Evolutionary conservation across 1,140 invertebrate species (phyloP).

Genomic region (Polyergus mexicanus): DNA sequence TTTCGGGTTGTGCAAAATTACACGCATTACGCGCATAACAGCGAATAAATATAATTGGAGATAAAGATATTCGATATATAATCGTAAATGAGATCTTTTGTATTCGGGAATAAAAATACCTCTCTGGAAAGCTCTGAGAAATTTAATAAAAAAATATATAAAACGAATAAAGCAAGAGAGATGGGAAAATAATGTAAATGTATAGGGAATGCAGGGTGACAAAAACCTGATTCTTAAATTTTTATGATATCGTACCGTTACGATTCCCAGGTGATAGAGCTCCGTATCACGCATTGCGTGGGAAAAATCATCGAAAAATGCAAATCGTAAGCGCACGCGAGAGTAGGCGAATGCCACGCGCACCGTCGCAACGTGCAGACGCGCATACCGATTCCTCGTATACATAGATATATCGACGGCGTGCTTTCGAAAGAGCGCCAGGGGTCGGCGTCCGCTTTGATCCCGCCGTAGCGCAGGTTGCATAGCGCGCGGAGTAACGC

Average conservation of each 20-base stretch:
- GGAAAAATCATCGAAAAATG: too few species aligned
- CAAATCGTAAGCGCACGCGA: too few species aligned
- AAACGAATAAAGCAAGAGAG: background rate
- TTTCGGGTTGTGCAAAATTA: background rate
- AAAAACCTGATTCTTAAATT: too few species aligned
- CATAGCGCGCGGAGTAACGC: conserved; percentile 32
- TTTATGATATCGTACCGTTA: too few species aligned
- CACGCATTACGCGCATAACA: background rate
- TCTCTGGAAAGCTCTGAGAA: background rate
- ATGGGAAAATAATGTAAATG: background rate
- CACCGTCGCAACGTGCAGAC: background rate
- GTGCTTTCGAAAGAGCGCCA: conserved; percentile 57
- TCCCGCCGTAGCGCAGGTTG: conserved; percentile 25
- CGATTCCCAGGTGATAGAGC: too few species aligned
- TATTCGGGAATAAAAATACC: background rate
- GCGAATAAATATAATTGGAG: background rate
- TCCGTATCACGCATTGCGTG: too few species aligned
- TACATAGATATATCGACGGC: conserved; percentile 53
- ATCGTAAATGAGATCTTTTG: too few species aligned
- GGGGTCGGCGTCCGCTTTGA: conserved; percentile 35
- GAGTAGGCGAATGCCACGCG: background rate
- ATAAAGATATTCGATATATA: background rate
- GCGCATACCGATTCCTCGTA: conserved; percentile 29
- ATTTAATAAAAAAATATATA: background rate
- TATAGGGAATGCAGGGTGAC: too few species aligned